These are phyloP conservation scores for Lamprotornis superbus DNA, from an alignment of 2,113 vertebrate genomes.

Conservation along the genomic window DNA sequence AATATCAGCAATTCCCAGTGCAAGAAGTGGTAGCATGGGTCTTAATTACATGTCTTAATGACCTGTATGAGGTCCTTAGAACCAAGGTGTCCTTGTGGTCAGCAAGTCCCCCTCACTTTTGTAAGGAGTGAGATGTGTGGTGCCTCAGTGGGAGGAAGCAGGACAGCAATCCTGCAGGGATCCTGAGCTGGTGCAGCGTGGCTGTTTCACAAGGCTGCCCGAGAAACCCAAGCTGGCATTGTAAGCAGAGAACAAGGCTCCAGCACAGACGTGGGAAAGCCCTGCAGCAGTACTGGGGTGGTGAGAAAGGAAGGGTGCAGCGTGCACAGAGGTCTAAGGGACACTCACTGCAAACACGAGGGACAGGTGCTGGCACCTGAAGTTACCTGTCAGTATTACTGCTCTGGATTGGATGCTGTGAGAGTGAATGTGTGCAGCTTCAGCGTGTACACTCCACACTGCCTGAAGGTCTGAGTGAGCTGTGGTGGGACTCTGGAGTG, in stretches of 20 bases:
- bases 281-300: neutral
- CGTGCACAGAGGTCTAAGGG: neutral
- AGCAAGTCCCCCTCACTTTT: neutral
- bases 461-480: neutral
- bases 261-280: neutral
- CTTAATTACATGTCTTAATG: slow-evolving; percentile 20
- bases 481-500: neutral
- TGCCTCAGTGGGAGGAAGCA: neutral
- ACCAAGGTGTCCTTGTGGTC: neutral
- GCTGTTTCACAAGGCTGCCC: neutral
- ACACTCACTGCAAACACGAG: neutral
- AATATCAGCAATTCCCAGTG: slow-evolving; percentile 28
- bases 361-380: neutral
- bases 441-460: neutral
- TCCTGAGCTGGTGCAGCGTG: accelerated
- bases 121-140: neutral
- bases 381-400: neutral
- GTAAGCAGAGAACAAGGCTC: neutral
- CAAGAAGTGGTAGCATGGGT: neutral
- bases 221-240: neutral
- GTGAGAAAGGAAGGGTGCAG: neutral
- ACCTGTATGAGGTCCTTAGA: neutral
- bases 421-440: neutral
- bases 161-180: neutral
- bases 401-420: neutral